Evolutionary conservation across 2,797 vertebrate genomes (phyloP), one percentile per base, ranked within the genome.

Genomic region (Columba guinea): DNA sequence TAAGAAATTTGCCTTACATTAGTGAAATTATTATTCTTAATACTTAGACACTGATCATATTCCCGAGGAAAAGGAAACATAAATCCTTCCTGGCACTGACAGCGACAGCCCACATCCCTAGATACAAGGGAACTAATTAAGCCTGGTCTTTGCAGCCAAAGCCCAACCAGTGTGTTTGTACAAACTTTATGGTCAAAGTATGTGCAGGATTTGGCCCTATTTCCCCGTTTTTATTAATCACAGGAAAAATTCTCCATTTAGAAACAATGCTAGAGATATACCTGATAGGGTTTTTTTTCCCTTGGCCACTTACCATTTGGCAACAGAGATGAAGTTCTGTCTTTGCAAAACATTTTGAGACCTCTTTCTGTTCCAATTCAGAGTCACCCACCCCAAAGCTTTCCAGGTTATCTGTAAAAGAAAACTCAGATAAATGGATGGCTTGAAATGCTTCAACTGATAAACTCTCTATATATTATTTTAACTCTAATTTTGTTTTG

Each of bases 241-340:
- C 90, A 89, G 68, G 53, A 59, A 93, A 84, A 95, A 84, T 64
- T 88, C 89, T 84, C 85, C 83, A n/a, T 69, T 90, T 93, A 94
- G 79, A 88, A 92, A 90, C 88, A 91, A 88, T 73, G 76, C 67
- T 86, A n/a, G 55, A 94, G 82, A 92, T 92, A 91, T 70, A 95
- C 85, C 92, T 88, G 95, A 94, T 62, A 93, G 89, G 32, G 4
- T 2, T 2, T 11, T 71, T 48, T 81, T 55, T 35, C 27, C 30
- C 58, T 94, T 95, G 92, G 92, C 89, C 81, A 86, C 32, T 88
- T 90, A 92, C 84, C 92, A 76, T 84, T 96, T 94, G 95, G 95
- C 87, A 96, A 44, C 65, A 32, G 41, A 41, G 67, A 71, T 69
- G 59, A 78, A 84, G 80, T 78, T 91, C 53, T 94, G 83, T 32